phyloP scores from a whole-genome alignment of 1,140 invertebrate genomes.

The Hydropsyche tenuis region DNA sequence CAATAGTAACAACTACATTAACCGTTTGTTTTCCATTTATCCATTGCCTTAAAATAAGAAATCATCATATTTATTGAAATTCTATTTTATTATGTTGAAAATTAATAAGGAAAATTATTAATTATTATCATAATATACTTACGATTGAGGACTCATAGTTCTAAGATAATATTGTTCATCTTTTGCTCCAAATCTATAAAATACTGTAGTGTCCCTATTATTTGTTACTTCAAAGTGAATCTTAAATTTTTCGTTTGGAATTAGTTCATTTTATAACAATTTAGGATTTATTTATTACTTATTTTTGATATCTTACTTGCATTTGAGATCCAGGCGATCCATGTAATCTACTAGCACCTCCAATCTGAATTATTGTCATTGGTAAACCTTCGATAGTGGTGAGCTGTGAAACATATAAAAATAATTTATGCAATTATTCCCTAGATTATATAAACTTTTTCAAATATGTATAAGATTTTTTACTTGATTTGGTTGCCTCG shows the following conservation, averaged over 20 bases:
- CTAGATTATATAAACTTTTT: background rate
- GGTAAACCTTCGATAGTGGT: conserved; percentile 54
- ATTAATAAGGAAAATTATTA: background rate
- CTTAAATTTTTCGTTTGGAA: conserved; percentile 48
- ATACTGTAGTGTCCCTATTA: conserved; percentile 59
- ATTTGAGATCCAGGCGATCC: conserved; percentile 57
- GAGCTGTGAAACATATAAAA: conserved; percentile 51
- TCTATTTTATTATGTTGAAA: background rate
- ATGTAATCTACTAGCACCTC: conserved; percentile 55
- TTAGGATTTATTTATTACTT: background rate
- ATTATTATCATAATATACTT: background rate
- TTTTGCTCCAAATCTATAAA: conserved; percentile 62
- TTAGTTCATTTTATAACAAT: background rate
- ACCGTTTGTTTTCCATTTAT: conserved; percentile 62
- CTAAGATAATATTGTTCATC: conserved; percentile 63
- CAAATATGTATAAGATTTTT: background rate
- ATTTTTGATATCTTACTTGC: conserved; percentile 52
- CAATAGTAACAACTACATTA: conserved; percentile 62
- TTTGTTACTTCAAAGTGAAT: conserved; percentile 66
- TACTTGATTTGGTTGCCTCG: conserved; percentile 30
- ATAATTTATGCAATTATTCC: background rate
- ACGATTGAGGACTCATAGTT: conserved; percentile 54
- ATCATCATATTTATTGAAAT: too few relatives aligned
- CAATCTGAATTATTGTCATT: conserved; percentile 57
- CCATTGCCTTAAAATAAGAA: conserved; percentile 55